Base-by-base conservation (phyloP, 2,797 vertebrate genomes). In the Chrosomus eos region DNA sequence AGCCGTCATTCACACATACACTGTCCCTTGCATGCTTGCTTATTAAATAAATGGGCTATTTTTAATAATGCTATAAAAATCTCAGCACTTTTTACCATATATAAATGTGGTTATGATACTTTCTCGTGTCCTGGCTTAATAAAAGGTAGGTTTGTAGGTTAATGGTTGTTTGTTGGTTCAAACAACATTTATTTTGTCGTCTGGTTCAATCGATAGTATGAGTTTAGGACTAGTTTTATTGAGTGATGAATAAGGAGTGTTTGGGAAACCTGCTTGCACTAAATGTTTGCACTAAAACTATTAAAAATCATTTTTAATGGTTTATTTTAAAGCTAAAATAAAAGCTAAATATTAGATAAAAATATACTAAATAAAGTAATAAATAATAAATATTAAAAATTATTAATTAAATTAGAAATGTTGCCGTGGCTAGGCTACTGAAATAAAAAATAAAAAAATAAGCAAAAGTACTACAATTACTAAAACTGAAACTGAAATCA, bases 31-130 rank as follows among this genome's bases (percentile, higher is more conserved):
- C 58, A 23, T 45, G 6, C 36, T 78, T 62, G 75, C 38, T 62
- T 21, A 62, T 62, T 62, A 43, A 62, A 78, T 79, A 66, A 33
- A 16, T 45, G 7, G 26, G 8, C 55, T 77, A 26, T 60, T 77
- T 77, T 45, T 71, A 45, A 71, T 77, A 77, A 76, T 58, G 14
- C 74, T 3, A 1, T 33, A 3, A 4, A 60, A 60, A 74, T 53
- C 53, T 38, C 53, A 53, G 18, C 19, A 1, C 28, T 33, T 7
- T 74, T 31, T 21, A 28, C 43, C 1, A 5, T 48, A 10, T 28
- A 45, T 48, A 72, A 48, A 45, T 45, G n/a, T 45, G 40, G 70
- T 51, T 72, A 45, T 48, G 43, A 72, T 48, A 72, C n/a, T 72
- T 43, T 19, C n/a, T 72, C n/a, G 7, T 19, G 45, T 19, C 16